phyloP scores from a whole-genome alignment of 2,113 vertebrate genomes.

The Holacanthus passer region DNA sequence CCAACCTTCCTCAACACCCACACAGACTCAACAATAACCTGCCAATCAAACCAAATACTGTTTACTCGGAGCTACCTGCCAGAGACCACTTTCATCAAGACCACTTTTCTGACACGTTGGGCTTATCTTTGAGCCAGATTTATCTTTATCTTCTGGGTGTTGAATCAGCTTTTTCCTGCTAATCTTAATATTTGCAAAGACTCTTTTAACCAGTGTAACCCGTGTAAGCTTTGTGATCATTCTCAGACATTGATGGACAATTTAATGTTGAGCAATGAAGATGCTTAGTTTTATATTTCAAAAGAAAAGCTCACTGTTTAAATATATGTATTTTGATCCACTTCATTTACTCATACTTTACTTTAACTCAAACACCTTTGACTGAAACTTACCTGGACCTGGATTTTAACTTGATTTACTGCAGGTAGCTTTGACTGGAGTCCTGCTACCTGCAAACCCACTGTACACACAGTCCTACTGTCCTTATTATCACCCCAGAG shows the following conservation, averaged over 20 bases:
- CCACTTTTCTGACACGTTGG: conserved; percentile 39
- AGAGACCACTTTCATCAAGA: conserved; percentile 28
- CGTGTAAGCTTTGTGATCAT: neutral
- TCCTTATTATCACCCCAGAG: too few species aligned
- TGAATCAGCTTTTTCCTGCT: conserved; percentile 51
- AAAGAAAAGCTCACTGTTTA: neutral
- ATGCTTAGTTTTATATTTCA: neutral
- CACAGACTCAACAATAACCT: conserved; percentile 75
- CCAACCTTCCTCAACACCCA: conserved; percentile 66
- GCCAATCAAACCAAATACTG: conserved; percentile 64
- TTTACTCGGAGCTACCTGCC: conserved; percentile 57
- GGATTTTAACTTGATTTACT: neutral
- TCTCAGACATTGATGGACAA: neutral
- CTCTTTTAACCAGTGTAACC: neutral
- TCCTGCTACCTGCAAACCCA: neutral
- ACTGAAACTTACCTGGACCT: neutral
- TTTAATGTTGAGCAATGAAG: neutral
- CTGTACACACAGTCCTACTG: neutral
- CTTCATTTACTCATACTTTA: neutral
- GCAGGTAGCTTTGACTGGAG: neutral
- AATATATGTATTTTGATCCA: neutral
- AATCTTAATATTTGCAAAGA: conserved; percentile 37
- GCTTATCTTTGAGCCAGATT: conserved; percentile 24
- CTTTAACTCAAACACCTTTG: neutral
- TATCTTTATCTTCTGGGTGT: conserved; percentile 43